Percentiles rank a stretch among this genome's conserved stretches.
These are phyloP conservation scores for Proteles cristata DNA, from an alignment of 2,113 vertebrate genomes.

Conservation along the genomic window DNA sequence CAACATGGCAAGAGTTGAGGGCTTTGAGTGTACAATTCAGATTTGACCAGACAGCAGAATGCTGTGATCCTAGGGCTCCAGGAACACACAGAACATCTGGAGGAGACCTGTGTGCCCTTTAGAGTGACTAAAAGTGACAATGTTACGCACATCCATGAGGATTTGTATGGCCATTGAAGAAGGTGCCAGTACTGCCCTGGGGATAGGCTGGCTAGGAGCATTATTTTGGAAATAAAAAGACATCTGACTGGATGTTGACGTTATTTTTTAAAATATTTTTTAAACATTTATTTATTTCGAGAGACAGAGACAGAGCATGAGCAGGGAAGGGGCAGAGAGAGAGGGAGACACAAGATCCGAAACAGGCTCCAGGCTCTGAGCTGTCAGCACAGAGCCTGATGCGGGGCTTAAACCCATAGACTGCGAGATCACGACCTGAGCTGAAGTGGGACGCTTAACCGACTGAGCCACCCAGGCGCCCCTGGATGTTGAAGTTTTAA, in stretches of 20 bases:
- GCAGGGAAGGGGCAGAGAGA: too few species aligned
- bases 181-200: not conserved
- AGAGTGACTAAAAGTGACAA: too few species aligned
- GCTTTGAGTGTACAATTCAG: not conserved
- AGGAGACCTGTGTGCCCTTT: rapidly evolving
- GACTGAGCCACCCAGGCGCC: too few species aligned
- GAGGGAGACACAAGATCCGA: too few species aligned
- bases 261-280: too few species aligned
- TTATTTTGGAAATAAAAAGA: not conserved
- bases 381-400: too few species aligned
- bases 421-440: too few species aligned
- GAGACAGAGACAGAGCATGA: too few species aligned
- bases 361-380: too few species aligned
- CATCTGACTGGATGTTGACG: not conserved
- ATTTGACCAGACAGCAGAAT: not conserved
- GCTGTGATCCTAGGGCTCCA: not conserved
- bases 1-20: not conserved
- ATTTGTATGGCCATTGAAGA: not conserved
- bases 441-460: too few species aligned
- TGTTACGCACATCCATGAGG: not conserved
- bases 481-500: not conserved
- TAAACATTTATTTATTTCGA: too few species aligned
- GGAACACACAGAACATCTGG: not conserved
- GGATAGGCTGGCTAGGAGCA: not conserved
- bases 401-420: too few species aligned